These are phyloP conservation scores for Harpalus rubripes DNA, from an alignment of 2,888 invertebrate genomes.

Conservation along the genomic window DNA sequence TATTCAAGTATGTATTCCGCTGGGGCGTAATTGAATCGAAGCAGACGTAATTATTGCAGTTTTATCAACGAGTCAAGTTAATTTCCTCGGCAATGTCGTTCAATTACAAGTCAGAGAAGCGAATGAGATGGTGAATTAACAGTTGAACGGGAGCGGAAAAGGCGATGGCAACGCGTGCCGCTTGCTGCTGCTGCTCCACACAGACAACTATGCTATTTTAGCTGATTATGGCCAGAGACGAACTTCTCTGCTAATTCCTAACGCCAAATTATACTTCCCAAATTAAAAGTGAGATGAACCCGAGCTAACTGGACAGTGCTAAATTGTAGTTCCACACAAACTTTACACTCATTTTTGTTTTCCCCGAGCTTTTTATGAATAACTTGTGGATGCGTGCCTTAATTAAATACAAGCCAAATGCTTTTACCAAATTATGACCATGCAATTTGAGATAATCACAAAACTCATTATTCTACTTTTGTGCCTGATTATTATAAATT, in stretches of 20 bases:
- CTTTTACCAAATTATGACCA: slow-evolving; percentile 32
- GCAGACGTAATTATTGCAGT: slow-evolving; percentile 62
- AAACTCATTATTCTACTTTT: background rate
- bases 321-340: slow-evolving; percentile 41
- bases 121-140: slow-evolving; percentile 51
- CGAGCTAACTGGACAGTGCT: slow-evolving; percentile 19
- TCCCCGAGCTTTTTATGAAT: slow-evolving; percentile 4
- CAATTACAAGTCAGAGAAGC: slow-evolving; percentile 60
- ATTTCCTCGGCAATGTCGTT: slow-evolving; percentile 62
- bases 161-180: slow-evolving; percentile 40
- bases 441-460: slow-evolving; percentile 16
- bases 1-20: slow-evolving; percentile 31
- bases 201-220: slow-evolving; percentile 39
- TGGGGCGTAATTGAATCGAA: slow-evolving; percentile 59
- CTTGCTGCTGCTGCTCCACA: background rate
- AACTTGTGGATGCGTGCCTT: slow-evolving; percentile 7
- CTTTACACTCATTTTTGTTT: slow-evolving; percentile 25
- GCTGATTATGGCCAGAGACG: slow-evolving; percentile 36
- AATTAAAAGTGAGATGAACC: slow-evolving; percentile 43
- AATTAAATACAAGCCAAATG: slow-evolving; percentile 35
- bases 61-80: slow-evolving; percentile 61
- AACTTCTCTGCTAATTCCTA: slow-evolving; percentile 41
- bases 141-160: slow-evolving; percentile 53
- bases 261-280: slow-evolving; percentile 12
- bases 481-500: background rate